phyloP scores from a whole-genome alignment of 2,113 vertebrate genomes.

The Pygoscelis adeliae region DNA sequence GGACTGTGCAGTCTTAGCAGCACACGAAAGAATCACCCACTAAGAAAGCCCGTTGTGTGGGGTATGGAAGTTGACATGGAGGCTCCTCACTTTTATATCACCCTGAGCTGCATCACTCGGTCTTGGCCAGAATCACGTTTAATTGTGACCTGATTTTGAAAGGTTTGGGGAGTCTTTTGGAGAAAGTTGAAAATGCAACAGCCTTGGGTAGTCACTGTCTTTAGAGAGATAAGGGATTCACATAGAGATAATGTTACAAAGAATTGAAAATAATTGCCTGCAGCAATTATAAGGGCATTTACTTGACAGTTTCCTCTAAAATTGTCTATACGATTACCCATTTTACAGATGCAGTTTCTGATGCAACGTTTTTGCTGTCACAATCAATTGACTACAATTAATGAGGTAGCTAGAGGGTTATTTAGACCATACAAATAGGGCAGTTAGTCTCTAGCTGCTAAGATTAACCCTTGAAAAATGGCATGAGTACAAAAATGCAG shows the following conservation, averaged over 20 bases:
- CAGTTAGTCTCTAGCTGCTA: not conserved
- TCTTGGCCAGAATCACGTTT: not conserved
- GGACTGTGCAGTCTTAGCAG: not conserved
- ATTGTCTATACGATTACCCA: not conserved
- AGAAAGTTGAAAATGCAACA: not conserved
- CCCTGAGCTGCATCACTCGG: not conserved
- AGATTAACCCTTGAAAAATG: not conserved
- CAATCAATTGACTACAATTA: not conserved
- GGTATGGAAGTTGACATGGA: not conserved
- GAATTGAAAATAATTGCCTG: not conserved
- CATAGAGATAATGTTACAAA: not conserved
- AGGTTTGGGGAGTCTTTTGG: not conserved
- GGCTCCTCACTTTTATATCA: not conserved
- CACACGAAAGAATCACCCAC: rapidly evolving
- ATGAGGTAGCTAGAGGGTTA: not conserved
- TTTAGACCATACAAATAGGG: not conserved
- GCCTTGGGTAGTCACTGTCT: not conserved
- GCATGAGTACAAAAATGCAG: not conserved
- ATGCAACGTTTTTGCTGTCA: not conserved
- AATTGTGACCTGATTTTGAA: not conserved
- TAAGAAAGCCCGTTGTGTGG: not conserved
- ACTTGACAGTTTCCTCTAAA: not conserved
- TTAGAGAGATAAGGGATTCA: not conserved
- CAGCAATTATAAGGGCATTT: not conserved
- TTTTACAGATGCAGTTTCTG: not conserved